Conservation (phyloP, 92 coral and sea anemone genomes). For the Phenganax subtilis region DNA sequence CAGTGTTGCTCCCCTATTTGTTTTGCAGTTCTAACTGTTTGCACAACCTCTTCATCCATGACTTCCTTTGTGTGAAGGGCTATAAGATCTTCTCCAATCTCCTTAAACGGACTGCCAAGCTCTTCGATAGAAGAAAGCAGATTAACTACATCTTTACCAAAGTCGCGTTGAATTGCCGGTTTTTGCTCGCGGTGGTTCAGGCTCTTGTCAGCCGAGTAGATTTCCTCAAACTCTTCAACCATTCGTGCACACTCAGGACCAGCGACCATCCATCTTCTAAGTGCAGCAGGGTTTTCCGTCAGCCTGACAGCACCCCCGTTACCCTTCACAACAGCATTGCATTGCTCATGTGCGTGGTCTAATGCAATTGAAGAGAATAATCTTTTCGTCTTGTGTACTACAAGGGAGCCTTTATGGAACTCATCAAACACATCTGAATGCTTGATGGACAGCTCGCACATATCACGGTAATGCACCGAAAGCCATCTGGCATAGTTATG, state of each 20-base stretch:
- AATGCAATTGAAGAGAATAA: conserved; percentile 41
- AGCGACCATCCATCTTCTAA: conserved; percentile 62
- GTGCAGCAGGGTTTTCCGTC: conserved; percentile 59
- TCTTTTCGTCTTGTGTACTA: not conserved
- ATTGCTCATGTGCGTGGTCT: conserved; percentile 65
- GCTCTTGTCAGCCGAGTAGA: not conserved
- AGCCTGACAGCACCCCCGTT: conserved; percentile 61
- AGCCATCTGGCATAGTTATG: conserved; percentile 49
- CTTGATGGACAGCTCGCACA: conserved; percentile 22
- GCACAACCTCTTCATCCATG: conserved; percentile 44
- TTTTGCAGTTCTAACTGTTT: conserved; percentile 36
- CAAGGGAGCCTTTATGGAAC: not conserved
- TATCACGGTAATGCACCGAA: conserved; percentile 43
- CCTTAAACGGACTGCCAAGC: conserved; percentile 58
- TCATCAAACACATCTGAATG: conserved; percentile 40
- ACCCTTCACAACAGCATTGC: conserved; percentile 57
- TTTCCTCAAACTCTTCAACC: conserved; percentile 52
- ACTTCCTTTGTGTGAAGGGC: conserved; percentile 58
- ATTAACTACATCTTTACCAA: conserved; percentile 46
- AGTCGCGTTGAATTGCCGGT: conserved; percentile 45
- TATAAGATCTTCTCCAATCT: conserved; percentile 52
- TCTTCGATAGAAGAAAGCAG: conserved; percentile 46
- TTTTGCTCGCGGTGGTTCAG: conserved; percentile 42
- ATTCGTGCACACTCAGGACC: conserved; percentile 57
- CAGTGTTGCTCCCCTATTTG: conserved; percentile 46